These are phyloP conservation scores for Australoheros scitulus DNA, from an alignment of 2,113 vertebrate genomes.

Conservation along the genomic window DNA sequence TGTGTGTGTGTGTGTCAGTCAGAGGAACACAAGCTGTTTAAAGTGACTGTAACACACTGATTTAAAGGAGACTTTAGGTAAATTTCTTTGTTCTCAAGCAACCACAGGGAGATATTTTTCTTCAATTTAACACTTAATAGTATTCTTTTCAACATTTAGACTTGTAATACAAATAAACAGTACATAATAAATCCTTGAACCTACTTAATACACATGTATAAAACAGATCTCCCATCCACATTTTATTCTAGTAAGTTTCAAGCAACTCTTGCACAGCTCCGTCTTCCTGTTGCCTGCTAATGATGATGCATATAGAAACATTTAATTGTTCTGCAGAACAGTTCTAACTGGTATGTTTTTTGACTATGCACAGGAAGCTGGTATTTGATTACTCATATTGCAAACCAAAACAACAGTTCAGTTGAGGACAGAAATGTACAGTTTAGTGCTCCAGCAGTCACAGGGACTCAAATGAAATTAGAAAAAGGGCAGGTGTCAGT, in stretches of 20 bases:
- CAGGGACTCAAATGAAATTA: neutral
- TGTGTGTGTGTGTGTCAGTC: constrained; percentile 32
- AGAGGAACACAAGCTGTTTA: constrained; percentile 13
- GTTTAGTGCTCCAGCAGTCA: neutral
- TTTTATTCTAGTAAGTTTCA: neutral
- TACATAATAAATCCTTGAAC: neutral
- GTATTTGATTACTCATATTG: constrained; percentile 43
- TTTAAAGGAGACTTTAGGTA: constrained; percentile 31
- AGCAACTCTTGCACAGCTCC: neutral
- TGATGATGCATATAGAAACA: constrained; percentile 30
- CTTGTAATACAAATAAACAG: neutral
- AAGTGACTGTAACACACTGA: neutral
- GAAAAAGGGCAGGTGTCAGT: neutral
- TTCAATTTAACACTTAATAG: neutral
- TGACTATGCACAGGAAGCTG: constrained; percentile 35
- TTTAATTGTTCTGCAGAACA: neutral
- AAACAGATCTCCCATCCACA: neutral
- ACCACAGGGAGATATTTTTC: constrained; percentile 15
- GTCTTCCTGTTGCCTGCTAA: neutral
- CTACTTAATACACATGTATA: neutral
- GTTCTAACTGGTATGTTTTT: constrained; percentile 26
- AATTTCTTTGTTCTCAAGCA: constrained; percentile 3
- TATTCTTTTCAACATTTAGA: neutral
- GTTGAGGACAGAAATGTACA: neutral
- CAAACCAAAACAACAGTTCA: constrained; percentile 5